Evolutionary conservation across 2,888 invertebrate genomes (phyloP).

Genomic region (Sesamia inferens): DNA sequence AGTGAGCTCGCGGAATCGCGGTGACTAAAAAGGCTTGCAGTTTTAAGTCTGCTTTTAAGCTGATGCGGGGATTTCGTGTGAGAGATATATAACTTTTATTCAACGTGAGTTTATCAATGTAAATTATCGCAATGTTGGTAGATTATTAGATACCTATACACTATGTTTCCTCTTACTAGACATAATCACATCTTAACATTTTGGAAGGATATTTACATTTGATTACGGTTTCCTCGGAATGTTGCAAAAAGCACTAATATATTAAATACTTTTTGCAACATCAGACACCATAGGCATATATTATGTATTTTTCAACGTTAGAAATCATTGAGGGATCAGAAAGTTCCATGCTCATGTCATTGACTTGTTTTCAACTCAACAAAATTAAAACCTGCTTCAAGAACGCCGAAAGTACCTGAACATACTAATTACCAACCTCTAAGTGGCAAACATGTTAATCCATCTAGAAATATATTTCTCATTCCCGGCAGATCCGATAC

Average conservation of each 20-base stretch:
- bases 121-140: not conserved
- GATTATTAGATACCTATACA: not conserved
- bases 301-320: not conserved
- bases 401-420: slow-evolving; percentile 72
- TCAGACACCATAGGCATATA: not conserved
- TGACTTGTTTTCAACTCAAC: slow-evolving; percentile 17
- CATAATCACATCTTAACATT: not conserved
- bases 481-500: slow-evolving; percentile 87
- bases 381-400: slow-evolving; percentile 21
- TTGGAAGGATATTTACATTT: not conserved
- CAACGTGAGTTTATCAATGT: slow-evolving; percentile 27
- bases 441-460: slow-evolving; percentile 86
- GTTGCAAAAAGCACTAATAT: not conserved
- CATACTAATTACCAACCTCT: slow-evolving; percentile 82
- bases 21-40: slow-evolving; percentile 73
- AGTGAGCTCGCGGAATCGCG: slow-evolving; percentile 71
- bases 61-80: slow-evolving; percentile 50
- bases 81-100: slow-evolving; percentile 41
- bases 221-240: not conserved
- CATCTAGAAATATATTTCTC: slow-evolving; percentile 87
- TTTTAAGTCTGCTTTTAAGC: slow-evolving; percentile 62
- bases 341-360: not conserved
- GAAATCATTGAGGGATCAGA: not conserved
- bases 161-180: not conserved
- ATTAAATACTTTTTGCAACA: too few relatives aligned